These are phyloP conservation scores for Panurus biarmicus DNA, from an alignment of 2,113 vertebrate species.

Conservation along the genomic window DNA sequence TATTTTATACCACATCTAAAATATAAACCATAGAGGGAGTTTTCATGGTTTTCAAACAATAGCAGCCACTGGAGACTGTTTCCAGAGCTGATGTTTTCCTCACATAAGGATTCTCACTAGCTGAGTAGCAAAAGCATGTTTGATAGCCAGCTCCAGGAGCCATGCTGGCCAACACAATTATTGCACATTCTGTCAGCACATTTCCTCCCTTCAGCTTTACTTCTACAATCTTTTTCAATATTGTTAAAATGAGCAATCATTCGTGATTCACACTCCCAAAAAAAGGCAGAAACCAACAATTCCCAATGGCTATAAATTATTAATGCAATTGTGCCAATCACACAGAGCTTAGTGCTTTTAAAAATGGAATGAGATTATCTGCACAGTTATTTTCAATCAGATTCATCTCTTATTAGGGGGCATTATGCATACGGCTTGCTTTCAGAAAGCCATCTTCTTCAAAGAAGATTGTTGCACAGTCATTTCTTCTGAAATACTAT, in stretches of 20 bases:
- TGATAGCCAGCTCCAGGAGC: constrained; percentile 36
- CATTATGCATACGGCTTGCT: background rate
- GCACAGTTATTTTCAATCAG: constrained; percentile 25
- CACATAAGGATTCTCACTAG: background rate
- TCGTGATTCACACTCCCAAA: constrained; percentile 47
- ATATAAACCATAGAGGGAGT: background rate
- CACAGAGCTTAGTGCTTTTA: constrained; percentile 42
- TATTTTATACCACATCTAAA: background rate
- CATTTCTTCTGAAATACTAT: constrained; percentile 39
- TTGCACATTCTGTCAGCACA: constrained; percentile 42
- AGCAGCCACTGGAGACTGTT: background rate
- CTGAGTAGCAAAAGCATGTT: background rate
- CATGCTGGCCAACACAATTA: constrained; percentile 48
- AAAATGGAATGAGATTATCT: constrained; percentile 48
- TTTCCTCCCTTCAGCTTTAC: constrained; percentile 29
- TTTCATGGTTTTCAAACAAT: background rate
- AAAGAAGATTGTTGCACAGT: constrained; percentile 29
- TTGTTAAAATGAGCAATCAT: constrained; percentile 55
- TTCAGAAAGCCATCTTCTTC: background rate
- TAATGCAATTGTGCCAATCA: constrained; percentile 62
- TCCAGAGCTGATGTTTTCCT: background rate
- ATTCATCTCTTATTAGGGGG: constrained; percentile 42
- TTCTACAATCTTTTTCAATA: constrained; percentile 44
- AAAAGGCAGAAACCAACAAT: constrained; percentile 48
- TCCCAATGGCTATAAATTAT: constrained; percentile 57